Conservation (phyloP, 2,113 vertebrate genomes). For the Isurus oxyrinchus region DNA sequence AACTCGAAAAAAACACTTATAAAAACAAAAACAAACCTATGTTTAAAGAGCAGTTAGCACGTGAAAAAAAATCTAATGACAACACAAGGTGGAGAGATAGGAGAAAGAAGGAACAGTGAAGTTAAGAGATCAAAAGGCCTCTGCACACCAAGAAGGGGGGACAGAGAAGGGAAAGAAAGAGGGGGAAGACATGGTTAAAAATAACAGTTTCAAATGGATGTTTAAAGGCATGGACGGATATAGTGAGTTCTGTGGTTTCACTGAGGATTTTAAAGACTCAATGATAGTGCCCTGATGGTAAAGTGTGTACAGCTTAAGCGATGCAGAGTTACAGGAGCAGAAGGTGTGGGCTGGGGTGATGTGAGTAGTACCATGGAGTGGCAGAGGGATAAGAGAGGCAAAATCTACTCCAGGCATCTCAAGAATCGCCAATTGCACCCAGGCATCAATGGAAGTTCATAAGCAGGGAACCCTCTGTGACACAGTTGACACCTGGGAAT, state of each 20-base stretch:
- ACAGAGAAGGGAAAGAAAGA: neutral
- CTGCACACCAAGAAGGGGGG: too few relatives aligned
- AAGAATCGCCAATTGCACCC: neutral
- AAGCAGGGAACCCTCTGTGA: neutral
- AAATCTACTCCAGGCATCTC: neutral
- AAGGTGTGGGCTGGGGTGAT: neutral
- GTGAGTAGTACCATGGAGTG: neutral
- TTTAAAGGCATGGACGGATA: neutral
- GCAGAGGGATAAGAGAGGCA: neutral
- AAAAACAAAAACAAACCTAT: neutral
- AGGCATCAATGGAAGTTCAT: neutral
- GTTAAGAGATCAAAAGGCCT: too few relatives aligned
- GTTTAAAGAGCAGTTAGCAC: neutral
- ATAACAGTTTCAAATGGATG: neutral
- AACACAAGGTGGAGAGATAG: neutral
- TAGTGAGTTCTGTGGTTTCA: neutral
- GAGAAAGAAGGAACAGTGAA: neutral
- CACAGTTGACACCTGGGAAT: neutral
- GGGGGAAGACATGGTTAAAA: neutral
- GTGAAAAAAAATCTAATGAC: neutral
- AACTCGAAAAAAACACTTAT: neutral
- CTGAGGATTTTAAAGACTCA: neutral
- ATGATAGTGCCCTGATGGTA: neutral
- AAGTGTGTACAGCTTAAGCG: neutral
- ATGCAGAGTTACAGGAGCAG: neutral